These are phyloP conservation scores for Gavialis gangeticus DNA, from an alignment of 2,113 vertebrate genomes.

Conservation along the genomic window DNA sequence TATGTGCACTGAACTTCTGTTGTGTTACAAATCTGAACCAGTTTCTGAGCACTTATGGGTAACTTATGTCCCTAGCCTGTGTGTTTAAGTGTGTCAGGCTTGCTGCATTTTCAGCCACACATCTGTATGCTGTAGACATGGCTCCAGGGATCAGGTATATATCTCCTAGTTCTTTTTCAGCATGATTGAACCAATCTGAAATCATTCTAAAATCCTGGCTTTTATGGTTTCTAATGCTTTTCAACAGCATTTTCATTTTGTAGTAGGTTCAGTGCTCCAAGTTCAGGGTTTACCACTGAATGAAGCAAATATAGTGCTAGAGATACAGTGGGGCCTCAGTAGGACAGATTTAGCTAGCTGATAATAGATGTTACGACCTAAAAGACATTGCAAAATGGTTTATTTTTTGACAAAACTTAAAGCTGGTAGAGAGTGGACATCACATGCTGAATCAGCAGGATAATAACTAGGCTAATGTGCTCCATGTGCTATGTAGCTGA, in stretches of 20 bases:
- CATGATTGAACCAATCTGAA: not conserved
- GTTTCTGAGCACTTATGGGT: no score
- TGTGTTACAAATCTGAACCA: no score
- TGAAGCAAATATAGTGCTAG: not conserved
- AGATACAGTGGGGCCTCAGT: not conserved
- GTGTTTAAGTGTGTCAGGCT: not conserved
- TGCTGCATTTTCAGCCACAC: not conserved
- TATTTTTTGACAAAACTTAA: not conserved
- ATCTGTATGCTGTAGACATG: not conserved
- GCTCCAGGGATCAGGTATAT: not conserved
- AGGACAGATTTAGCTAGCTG: not conserved
- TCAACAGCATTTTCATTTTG: not conserved
- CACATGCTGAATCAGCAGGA: not conserved
- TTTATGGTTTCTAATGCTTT: not conserved
- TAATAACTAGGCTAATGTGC: rapidly evolving
- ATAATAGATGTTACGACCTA: not conserved
- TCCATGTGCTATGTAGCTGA: not conserved
- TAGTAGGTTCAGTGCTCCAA: not conserved
- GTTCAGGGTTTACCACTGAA: not conserved
- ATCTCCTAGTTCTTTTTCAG: not conserved
- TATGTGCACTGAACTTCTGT: no score
- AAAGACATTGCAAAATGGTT: not conserved
- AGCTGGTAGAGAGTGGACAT: not conserved
- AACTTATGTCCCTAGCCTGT: not conserved
- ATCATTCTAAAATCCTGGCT: not conserved